Base-by-base conservation (phyloP, 2,797 vertebrate genomes). In the Spea hammondii region DNA sequence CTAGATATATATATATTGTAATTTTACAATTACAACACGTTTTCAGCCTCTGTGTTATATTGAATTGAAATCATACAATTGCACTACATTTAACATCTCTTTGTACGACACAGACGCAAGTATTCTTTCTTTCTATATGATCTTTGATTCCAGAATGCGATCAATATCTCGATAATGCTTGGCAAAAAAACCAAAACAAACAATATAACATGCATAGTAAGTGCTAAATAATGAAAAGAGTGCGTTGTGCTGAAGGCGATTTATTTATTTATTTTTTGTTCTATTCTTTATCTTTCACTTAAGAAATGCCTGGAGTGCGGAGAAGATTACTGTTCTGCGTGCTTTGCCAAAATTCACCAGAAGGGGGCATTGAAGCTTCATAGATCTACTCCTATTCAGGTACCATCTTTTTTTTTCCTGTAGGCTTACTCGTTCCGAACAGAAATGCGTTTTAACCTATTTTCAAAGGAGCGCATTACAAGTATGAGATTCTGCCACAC, bases 331-430 rank as follows among this genome's bases (percentile, higher is more conserved):
- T 95, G 93, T 83, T 87, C 92, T 1, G 85, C 88, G 32, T 96
- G 94, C 80, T 95, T 94, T 88, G 85, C 90, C 80, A 94, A 71
- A 84, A 91, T 94, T 62, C 93, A 95, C 89, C 95, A 95, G 89
- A 95, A 94, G 94, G 95, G 95, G 90, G 93, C 95, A 93, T 90
- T 96, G 53, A 95, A 93, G 86, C 89, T 92, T 91, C 94, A 96
- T 82, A 92, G 89, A 87, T 94, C 90, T 81, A 49, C 47, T 32
- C 49, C 80, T 47, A 62, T 78, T 9, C 70, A 82, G 80, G 80
- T 82, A 77, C 70, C 45, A 12, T 57, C 51, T 81, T 71, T 53
- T 9, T 7, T 4, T 4, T 65, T 70, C 57, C 13, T 45, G n/a
- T 71, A 71, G 6, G 57, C 4, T 8, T 47, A 51, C n/a, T 70